Base-by-base conservation (phyloP, 23 tunicate species). In the Clavelina lepadiformis region DNA sequence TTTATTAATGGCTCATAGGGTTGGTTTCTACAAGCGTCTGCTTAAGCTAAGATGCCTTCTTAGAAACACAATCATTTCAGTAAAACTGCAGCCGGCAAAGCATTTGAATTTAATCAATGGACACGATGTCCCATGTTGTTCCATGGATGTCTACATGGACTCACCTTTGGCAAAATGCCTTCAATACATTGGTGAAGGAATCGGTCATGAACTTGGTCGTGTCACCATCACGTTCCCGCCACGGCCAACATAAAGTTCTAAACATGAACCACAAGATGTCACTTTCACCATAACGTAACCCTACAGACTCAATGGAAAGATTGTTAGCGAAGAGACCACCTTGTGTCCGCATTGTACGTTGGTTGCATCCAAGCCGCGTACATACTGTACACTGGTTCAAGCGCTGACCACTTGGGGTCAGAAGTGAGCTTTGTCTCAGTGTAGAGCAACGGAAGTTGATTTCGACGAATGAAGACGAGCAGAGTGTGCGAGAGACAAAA, bases 171-270 rank as follows among this genome's bases (percentile, higher is more conserved):
- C 79, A 73, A 33, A 82, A 73, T 38, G 73, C 80, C 8, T 26
- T 38, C 45, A 82, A 32, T 1, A 82, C 51, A 26, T 46, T 55
- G 2, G 50, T 1, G 25, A 73, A 82, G 18, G 80, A 65, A 2
- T 35, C 19, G 61, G 33, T 31, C 65, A 82, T 60, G 30, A 34
- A 31, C 1, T 38, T 13, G 18, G 71, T 71, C 3, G 33, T 3
- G 29, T 25, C 61, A 33, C 36, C 64, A 35, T 66, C 61, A 24
- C 35, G 34, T 41, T 64, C 55, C 33, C 28, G 5, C 80, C 80
- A 82, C 1, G 89, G 89, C 89, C 89, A 82, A 8, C 45, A 6
- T 15, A 46, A 13, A 4, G 56, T 56, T 22, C 87, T 80, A 28
- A 15, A 37, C 18, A 30, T 36, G 3, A 50, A 13, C 26, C 28